phyloP scores from a whole-genome alignment of 2,797 vertebrate species.

The Anguilla pacifica region DNA sequence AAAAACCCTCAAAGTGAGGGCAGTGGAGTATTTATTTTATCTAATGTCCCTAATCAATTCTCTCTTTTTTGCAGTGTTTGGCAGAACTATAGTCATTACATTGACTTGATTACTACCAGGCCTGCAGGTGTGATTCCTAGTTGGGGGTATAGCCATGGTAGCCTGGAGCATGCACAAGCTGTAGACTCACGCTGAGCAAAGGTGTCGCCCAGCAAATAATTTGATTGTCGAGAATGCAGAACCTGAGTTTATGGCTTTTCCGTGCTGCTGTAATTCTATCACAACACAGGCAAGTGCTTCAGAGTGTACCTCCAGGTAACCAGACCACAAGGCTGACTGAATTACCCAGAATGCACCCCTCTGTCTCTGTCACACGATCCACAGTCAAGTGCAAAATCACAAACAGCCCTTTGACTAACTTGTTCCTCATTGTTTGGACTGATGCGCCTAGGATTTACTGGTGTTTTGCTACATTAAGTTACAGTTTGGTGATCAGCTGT shows the following conservation, averaged over 20 bases:
- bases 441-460: not conserved
- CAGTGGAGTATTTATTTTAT: not conserved
- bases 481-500: not conserved
- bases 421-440: not conserved
- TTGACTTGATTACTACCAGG: not conserved
- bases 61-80: not conserved
- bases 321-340: not conserved
- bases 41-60: not conserved
- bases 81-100: not conserved
- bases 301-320: not conserved
- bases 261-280: slow-evolving; percentile 9
- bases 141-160: not conserved
- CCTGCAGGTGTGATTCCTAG: not conserved
- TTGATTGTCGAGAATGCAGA: not conserved
- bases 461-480: not conserved
- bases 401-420: not conserved
- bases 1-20: not conserved
- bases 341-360: not conserved
- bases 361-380: not conserved
- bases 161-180: not conserved
- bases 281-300: not conserved
- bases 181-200: not conserved
- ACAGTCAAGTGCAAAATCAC: not conserved
- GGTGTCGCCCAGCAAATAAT: slow-evolving; percentile 1
- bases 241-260: not conserved